A percentile compares a stretch with the other conserved stretches of the same genome.
phyloP scores from a whole-genome alignment of 2,888 invertebrate genomes.

The Eupithecia inturbata region DNA sequence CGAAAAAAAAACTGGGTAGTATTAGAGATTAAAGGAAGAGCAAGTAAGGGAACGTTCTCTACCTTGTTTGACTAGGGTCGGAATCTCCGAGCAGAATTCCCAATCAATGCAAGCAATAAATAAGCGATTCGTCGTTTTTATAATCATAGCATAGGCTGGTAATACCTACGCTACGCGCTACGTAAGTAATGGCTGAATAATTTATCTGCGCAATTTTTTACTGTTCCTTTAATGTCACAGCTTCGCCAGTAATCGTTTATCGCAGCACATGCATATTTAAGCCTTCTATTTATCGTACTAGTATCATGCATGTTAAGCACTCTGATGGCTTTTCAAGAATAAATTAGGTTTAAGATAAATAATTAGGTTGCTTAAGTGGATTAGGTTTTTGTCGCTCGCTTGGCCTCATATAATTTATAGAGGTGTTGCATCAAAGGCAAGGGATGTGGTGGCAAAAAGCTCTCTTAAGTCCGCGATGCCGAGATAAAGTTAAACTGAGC shows the following conservation, averaged over 20 bases:
- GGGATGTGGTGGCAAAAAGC: slow-evolving; percentile 83
- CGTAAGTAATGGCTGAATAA: slow-evolving; percentile 55
- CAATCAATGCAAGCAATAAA: slow-evolving; percentile 9
- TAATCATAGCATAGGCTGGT: slow-evolving; percentile 29
- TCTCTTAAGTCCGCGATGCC: slow-evolving; percentile 81
- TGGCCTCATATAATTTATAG: slow-evolving; percentile 52
- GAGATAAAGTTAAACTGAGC: slow-evolving; percentile 83
- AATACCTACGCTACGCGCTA: slow-evolving; percentile 29
- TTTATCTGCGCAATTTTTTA: slow-evolving; percentile 58
- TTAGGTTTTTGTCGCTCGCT: slow-evolving; percentile 43
- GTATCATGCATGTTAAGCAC: slow-evolving; percentile 50
- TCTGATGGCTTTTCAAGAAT: slow-evolving; percentile 42
- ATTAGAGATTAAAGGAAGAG: not conserved
- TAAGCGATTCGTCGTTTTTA: slow-evolving; percentile 22
- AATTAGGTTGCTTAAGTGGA: slow-evolving; percentile 44
- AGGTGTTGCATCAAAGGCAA: slow-evolving; percentile 54
- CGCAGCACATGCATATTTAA: slow-evolving; percentile 59
- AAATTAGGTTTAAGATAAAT: slow-evolving; percentile 42
- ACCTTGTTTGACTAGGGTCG: not conserved
- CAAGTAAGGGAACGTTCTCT: not conserved
- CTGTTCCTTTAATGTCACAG: slow-evolving; percentile 50
- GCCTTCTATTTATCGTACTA: slow-evolving; percentile 57
- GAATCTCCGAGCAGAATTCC: not conserved
- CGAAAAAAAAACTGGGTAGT: not conserved
- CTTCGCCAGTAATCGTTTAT: slow-evolving; percentile 58